Percentiles rank a stretch among this genome's conserved stretches.
Conservation (phyloP, 1,140 invertebrate species). For the honey bee (Apis mellifera) region DNA sequence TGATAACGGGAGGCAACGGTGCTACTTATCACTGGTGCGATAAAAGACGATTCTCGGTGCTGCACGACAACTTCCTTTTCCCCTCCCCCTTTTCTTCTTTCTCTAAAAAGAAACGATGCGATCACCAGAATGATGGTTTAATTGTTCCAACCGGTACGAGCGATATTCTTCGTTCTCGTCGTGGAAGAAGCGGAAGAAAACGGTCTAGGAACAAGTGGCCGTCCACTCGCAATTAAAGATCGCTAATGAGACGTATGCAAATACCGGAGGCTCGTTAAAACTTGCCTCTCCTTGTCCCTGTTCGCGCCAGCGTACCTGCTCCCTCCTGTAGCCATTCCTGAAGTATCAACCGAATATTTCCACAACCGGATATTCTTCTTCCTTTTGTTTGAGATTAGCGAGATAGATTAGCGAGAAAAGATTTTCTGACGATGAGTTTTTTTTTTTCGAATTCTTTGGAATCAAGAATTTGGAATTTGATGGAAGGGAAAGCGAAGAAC, state of each 20-base stretch:
- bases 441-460: not conserved
- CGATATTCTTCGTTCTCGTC: constrained; percentile 46
- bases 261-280: constrained; percentile 59
- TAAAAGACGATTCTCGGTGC: not conserved
- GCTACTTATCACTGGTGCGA: constrained; percentile 16
- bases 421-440: too few species aligned
- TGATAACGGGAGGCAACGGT: not conserved
- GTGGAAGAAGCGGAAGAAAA: constrained; percentile 13
- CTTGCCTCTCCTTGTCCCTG: constrained; percentile 3
- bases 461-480: not conserved
- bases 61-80: not conserved
- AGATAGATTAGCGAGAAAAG: too few species aligned
- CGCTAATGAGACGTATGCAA: constrained; percentile 68
- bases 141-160: constrained; percentile 36
- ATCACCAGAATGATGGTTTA: constrained; percentile 30
- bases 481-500: not conserved
- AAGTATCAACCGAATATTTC: constrained; percentile 2
- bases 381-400: constrained; percentile 6
- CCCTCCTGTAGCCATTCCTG: not conserved
- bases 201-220: constrained; percentile 19
- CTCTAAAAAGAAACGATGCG: not conserved
- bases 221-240: constrained; percentile 64
- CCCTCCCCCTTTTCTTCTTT: not conserved
- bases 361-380: not conserved
- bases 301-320: constrained; percentile 12